Percentiles rank a stretch among this genome's conserved stretches.
Evolutionary conservation across 2,113 vertebrate genomes (phyloP).

Genomic region (Anolis sagrei): DNA sequence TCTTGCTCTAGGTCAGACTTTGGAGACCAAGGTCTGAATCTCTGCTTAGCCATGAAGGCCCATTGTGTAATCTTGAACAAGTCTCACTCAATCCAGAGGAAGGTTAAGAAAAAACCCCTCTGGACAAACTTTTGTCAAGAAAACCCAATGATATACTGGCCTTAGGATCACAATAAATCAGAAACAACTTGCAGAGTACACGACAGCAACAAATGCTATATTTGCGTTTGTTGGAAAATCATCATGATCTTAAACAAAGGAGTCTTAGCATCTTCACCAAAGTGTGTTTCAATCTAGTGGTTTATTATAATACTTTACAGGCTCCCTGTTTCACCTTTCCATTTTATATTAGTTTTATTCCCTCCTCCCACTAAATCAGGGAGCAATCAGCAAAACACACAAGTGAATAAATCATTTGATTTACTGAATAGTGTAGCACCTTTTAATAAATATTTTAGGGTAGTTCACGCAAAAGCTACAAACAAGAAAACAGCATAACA

Average conservation of each 20-base stretch:
- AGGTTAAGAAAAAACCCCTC: too few relatives aligned
- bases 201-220: too few relatives aligned
- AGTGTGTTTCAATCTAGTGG: background rate
- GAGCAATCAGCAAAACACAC: background rate
- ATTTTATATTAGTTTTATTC: background rate
- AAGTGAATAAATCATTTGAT: background rate
- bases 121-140: too few relatives aligned
- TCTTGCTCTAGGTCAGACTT: too few relatives aligned
- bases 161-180: too few relatives aligned
- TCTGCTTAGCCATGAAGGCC: too few relatives aligned
- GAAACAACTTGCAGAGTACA: too few relatives aligned
- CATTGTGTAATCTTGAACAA: too few relatives aligned
- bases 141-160: too few relatives aligned
- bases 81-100: too few relatives aligned
- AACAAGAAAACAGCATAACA: background rate
- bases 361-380: background rate
- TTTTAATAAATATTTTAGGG: background rate
- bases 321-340: background rate
- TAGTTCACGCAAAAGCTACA: background rate
- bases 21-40: too few relatives aligned
- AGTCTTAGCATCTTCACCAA: background rate
- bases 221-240: background rate
- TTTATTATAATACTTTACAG: background rate
- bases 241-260: background rate
- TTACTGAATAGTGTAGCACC: too few relatives aligned